Evolutionary conservation across 2,797 vertebrate species (phyloP), one percentile per base, ranked within the genome.

Genomic region (Masticophis lateralis): DNA sequence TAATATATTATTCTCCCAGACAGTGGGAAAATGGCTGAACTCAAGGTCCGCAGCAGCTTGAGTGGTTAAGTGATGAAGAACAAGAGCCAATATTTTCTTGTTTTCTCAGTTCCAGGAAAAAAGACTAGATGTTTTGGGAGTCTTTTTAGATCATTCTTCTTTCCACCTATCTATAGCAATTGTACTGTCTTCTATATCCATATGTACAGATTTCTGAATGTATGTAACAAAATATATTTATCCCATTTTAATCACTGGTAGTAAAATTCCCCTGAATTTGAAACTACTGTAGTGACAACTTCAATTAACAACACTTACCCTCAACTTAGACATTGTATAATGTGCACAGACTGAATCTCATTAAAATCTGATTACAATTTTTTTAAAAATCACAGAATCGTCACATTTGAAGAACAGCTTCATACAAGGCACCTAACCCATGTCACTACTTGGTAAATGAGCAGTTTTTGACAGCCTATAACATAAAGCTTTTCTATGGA

Each of bases 31-130:
- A 90, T 69, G 95, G 90, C 92, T 95, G 95, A 90, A 95, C 90
- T 53, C 9, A 4, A 3, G 47, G 87, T 57, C 92, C 22, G 7
- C 47, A 91, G 93, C 2, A 4, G 0, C 92, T 79, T 94, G 87
- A 90, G 96, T 96, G 87, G 55, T 32, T 13, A 20, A 90, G 88
- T 87, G 91, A 56, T 51, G 32, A 95, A 90, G 86, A 93, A 94
- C 87, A 55, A 90, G 25, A 94, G 47, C 57, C 88, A 57, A 93
- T 94, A 94, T 96, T 96, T 97, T 96, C 96, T 96, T 95, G 90
- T 66, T 94, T 96, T 95, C 96, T 94, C 91, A 93, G 69, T 94
- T 87, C 96, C 96, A 97, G 97, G 96, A 98, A 97, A 95, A 87
- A 88, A 95, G 92, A 87, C 0, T 13, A 91, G 91, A 79, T 95